Percentiles rank a stretch among this genome's conserved stretches.
Conservation (phyloP, 1,140 invertebrate species). For the Chionoecetes opilio region DNA sequence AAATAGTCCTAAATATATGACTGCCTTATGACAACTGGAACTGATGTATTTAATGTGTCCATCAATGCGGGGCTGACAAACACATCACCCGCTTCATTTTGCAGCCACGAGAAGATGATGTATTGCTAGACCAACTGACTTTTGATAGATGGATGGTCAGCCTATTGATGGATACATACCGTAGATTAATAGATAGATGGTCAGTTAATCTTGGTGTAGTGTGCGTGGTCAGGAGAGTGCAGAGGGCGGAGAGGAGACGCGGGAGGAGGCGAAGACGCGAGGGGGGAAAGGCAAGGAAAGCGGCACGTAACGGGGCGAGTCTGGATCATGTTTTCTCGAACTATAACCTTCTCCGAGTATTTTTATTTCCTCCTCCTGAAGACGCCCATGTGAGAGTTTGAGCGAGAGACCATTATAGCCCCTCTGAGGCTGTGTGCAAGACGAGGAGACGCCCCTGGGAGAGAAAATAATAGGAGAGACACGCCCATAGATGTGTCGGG, state of each 20-base stretch:
- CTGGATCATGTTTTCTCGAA: not conserved
- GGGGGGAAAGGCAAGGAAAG: constrained; percentile 13
- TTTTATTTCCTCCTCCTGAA: not conserved
- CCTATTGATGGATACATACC: no score
- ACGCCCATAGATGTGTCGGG: constrained; percentile 24
- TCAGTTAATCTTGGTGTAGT: no score
- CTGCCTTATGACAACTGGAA: no score
- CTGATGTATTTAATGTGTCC: no score
- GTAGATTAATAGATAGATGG: no score
- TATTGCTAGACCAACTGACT: no score
- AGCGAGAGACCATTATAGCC: not conserved
- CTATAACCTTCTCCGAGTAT: constrained; percentile 18
- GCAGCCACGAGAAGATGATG: not conserved
- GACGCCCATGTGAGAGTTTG: not conserved
- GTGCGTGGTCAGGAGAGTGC: not conserved
- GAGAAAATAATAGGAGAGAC: constrained; percentile 29
- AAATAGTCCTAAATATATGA: no score
- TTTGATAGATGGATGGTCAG: no score
- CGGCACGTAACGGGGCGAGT: not conserved
- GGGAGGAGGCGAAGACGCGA: not conserved
- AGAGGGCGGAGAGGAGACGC: not conserved
- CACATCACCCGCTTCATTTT: not conserved
- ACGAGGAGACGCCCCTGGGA: constrained; percentile 22
- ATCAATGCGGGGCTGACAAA: not conserved
- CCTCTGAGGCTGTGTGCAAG: constrained; percentile 5